A percentile compares a stretch with the other conserved stretches of the same genome.
These are phyloP conservation scores for Melitaea athalia DNA, from an alignment of 2,888 invertebrate species.

Conservation along the genomic window DNA sequence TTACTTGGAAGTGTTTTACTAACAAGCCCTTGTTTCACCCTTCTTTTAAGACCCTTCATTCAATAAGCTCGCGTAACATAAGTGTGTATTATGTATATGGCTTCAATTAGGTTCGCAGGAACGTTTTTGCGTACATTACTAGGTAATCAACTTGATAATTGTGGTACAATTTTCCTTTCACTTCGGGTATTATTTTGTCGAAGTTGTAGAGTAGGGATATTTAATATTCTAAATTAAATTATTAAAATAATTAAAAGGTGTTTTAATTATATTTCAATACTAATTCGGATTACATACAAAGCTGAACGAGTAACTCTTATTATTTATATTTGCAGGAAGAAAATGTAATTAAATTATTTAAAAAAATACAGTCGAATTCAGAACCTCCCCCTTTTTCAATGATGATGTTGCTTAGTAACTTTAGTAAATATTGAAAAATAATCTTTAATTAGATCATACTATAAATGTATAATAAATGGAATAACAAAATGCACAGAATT, in stretches of 20 bases:
- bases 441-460: no score
- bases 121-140: not conserved
- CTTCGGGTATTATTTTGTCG: not conserved
- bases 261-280: no score
- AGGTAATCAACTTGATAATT: not conserved
- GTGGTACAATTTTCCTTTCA: not conserved
- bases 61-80: conserved; percentile 21
- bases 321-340: no score
- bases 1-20: conserved; percentile 14
- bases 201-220: not conserved
- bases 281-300: no score
- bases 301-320: no score
- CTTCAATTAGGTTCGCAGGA: conserved; percentile 22
- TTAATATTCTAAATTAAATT: not conserved
- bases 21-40: conserved; percentile 24
- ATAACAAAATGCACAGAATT: no score
- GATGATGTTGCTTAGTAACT: no score
- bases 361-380: no score
- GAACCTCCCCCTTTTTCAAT: no score
- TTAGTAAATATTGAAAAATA: no score
- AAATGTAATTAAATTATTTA: no score
- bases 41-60: conserved; percentile 23
- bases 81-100: conserved; percentile 13
- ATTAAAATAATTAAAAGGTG: not conserved
- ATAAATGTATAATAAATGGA: no score